These are phyloP conservation scores for Nebria salina DNA, from an alignment of 2,888 invertebrate genomes.

Conservation along the genomic window DNA sequence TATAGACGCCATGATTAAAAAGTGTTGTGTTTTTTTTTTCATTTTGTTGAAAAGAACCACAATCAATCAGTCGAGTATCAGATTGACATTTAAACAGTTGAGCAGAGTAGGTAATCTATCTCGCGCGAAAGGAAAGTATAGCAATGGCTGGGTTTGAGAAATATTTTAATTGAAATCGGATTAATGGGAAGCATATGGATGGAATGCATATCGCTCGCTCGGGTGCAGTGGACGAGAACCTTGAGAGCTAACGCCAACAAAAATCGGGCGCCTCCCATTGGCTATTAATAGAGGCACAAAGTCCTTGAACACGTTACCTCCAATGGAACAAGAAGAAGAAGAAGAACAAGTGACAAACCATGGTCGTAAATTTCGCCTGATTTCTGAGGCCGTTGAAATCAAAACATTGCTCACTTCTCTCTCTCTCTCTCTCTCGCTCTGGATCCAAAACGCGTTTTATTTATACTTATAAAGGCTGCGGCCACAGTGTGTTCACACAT, in stretches of 20 bases:
- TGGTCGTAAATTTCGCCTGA: conserved; percentile 28
- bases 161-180: conserved; percentile 42
- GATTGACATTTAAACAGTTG: not conserved
- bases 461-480: not conserved
- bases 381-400: conserved; percentile 41
- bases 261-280: conserved; percentile 27
- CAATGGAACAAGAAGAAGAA: conserved; percentile 8
- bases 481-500: not conserved
- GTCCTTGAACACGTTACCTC: conserved; percentile 26
- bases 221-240: conserved; percentile 34
- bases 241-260: conserved; percentile 32
- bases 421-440: not conserved
- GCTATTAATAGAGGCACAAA: conserved; percentile 27
- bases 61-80: not conserved
- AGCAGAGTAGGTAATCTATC: not conserved
- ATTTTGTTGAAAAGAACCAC: not conserved
- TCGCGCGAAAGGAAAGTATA: not conserved
- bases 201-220: conserved; percentile 28
- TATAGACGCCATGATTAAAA: too few species aligned
- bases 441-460: not conserved
- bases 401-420: conserved; percentile 37
- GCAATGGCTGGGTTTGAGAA: not conserved
- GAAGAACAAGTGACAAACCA: not conserved
- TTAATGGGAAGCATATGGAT: conserved; percentile 41
- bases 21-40: too few species aligned